Evolutionary conservation across 2,113 vertebrate genomes (phyloP).

Genomic region (Caranx melampygus): DNA sequence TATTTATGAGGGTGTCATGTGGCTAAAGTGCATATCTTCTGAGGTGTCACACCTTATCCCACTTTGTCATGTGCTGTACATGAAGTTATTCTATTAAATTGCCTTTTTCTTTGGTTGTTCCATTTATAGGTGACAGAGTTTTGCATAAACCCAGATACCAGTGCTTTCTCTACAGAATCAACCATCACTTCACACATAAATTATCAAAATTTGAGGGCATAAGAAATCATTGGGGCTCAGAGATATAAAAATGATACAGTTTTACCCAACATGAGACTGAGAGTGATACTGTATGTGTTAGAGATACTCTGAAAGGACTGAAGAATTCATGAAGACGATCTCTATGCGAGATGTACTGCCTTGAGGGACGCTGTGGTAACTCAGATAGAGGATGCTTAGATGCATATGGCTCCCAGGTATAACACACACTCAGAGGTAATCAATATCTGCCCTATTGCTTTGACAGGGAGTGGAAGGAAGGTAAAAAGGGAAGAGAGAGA

Average conservation of each 20-base stretch:
- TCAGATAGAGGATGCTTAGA: constrained; percentile 29
- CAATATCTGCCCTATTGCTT: constrained; percentile 70
- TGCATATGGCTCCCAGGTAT: constrained; percentile 60
- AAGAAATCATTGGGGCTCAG: neutral
- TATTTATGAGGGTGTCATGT: neutral
- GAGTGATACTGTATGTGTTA: constrained; percentile 5
- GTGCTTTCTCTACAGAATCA: neutral
- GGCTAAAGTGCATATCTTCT: neutral
- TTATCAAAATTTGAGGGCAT: neutral
- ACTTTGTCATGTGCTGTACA: too few species aligned
- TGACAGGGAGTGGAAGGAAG: constrained; percentile 40
- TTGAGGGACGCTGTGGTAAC: constrained; percentile 42
- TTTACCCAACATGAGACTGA: constrained; percentile 21
- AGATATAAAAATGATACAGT: constrained; percentile 1
- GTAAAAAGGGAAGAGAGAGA: constrained; percentile 33
- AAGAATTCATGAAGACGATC: constrained; percentile 16
- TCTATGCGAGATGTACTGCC: constrained; percentile 41
- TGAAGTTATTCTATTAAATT: neutral
- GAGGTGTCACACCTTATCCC: neutral
- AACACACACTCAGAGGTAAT: constrained; percentile 58
- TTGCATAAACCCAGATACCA: neutral
- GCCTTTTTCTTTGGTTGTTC: neutral
- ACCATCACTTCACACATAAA: neutral
- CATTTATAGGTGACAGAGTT: neutral
- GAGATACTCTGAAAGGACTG: constrained; percentile 4